These are phyloP conservation scores for Limenitis camilla DNA, from an alignment of 2,888 invertebrate genomes.

Conservation along the genomic window DNA sequence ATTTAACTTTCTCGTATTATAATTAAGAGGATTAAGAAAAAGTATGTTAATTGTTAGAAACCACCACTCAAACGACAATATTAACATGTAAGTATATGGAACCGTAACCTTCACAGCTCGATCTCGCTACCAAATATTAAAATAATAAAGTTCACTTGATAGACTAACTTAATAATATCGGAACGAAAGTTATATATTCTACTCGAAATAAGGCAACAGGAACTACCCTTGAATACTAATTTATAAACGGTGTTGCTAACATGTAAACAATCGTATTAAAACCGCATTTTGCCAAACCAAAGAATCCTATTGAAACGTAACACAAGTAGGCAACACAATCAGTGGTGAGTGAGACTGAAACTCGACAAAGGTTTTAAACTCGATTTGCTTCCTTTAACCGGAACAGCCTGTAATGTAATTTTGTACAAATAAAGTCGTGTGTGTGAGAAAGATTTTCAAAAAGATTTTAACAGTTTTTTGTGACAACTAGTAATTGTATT, in stretches of 20 bases:
- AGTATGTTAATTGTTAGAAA: too few relatives aligned
- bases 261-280: not conserved
- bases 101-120: too few relatives aligned
- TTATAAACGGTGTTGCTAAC: not conserved
- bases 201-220: too few relatives aligned
- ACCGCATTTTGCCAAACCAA: not conserved
- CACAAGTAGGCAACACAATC: slow-evolving; percentile 4
- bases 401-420: slow-evolving; percentile 12
- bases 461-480: not conserved
- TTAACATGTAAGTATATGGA: too few relatives aligned
- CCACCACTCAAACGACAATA: too few relatives aligned
- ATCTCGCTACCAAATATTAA: too few relatives aligned
- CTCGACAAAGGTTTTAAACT: slow-evolving; percentile 9
- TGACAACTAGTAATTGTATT: not conserved
- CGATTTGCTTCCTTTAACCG: slow-evolving; percentile 10
- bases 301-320: slow-evolving; percentile 5
- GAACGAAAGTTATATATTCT: too few relatives aligned
- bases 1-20: too few relatives aligned
- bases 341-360: slow-evolving; percentile 4
- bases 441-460: not conserved
- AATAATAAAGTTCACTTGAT: too few relatives aligned
- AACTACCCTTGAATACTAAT: not conserved
- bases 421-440: slow-evolving; percentile 7
- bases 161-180: too few relatives aligned
- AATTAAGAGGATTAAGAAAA: too few relatives aligned